Evolutionary conservation across 2,888 invertebrate species (phyloP), one percentile per base, ranked within the genome.

Genomic region (Camptogramma bilineatum): DNA sequence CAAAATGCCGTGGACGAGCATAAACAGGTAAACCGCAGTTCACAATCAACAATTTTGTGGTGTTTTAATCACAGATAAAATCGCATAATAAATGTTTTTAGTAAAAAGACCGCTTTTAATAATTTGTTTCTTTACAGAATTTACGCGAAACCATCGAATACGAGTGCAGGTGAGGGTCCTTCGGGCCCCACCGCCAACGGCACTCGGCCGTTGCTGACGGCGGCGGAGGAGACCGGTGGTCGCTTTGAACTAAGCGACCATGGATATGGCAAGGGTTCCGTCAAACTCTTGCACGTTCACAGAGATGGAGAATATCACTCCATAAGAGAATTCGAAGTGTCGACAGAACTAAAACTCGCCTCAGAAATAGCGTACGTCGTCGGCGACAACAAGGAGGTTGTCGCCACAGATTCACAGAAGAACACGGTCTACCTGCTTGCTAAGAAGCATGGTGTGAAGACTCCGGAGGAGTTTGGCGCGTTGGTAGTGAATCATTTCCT

Each of bases 361-460:
- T 95, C 95, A 2, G 95, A 95, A 78, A 95, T 95, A 70, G 96
- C 97, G 70, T 97, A 96, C 84, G 86, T 95, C 0, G 80, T 93
- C 69, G 96, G 96, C n/a, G 96, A 97, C 85, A 97, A 97, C 80
- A 94, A 95, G 55, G 96, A 96, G 78, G 96, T 97, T 66, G 95
- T 97, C 17, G 97, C 97, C 10, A 97, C 97, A 0, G 97, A 97
- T 79, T 96, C 96, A 0, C 97, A 97, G 83, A 97, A 97, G 87
- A 97, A 97, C 80, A 97, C 96, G 0, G 95, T 97, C 42, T 97
- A 96, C 80, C 85, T 97, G 44, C 83, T 97, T 72, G 97, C 97
- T 7, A 97, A 96, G 80, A 96, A 96, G 77, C 93, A 96, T 80
- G 97, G 97, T 53, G 94, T 97, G 31, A 95, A 95, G 73, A 95